Evolutionary conservation across 2,797 vertebrate species (phyloP), one percentile per base, ranked within the genome.

Genomic region (Vespertilio murinus): DNA sequence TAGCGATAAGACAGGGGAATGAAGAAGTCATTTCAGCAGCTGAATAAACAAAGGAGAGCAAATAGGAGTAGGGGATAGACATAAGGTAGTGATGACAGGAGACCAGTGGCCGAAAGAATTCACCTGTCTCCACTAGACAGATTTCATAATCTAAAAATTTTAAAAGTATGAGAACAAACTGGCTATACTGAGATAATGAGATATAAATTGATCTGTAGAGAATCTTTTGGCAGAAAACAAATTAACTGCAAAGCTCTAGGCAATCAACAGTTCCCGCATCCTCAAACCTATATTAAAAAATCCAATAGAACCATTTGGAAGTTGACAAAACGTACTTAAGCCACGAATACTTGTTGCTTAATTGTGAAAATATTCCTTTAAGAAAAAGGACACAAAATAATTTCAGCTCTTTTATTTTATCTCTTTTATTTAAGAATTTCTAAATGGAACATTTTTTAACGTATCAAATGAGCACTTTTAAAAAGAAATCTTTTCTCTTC

Each of bases 11-110:
- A 93, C 93, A 83, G 52, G 25, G 16, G 28, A 47, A 61, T 35
- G 61, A 88, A 85, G 82, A 93, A 75, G 61, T 80, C 47, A 91
- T 84, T 96, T 91, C 25, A 81, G 77, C 73, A 38, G 81, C 18
- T 90, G 77, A 73, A 73, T 67, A 78, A 91, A 91, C 54, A 77
- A 77, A 92, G 42, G 35, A 17, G 45, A 74, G 5, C 22, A 35
- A 71, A n/a, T 49, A 45, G 59, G 33, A 87, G 22, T 69, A 38
- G 92, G 73, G 20, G 23, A 81, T 88, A 94, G 30, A 67, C 56
- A 5, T 20, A 40, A 47, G 33, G 25, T 8, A n/a, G 65, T 47
- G 33, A 23, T 33, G 67, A 33, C 10, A 38, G 59, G 40, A 45
- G 33, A 35, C 33, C 25, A 42, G 25, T 28, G 54, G 13, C 35